Base-by-base conservation (phyloP, 2,888 invertebrate species). In the Dione vanillae region DNA sequence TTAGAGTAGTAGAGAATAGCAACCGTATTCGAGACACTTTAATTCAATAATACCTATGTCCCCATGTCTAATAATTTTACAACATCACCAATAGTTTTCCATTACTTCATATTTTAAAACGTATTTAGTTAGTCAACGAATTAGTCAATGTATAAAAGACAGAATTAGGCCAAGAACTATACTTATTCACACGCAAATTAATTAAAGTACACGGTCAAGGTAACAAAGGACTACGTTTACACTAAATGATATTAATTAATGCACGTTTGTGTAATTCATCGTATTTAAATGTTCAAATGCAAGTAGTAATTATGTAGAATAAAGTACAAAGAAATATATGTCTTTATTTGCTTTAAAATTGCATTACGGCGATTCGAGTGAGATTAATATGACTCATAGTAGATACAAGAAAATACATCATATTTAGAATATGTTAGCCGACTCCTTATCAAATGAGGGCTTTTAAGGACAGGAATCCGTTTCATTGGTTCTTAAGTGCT, bases 401-500 rank as follows among this genome's bases (percentile, higher is more conserved):
- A 45, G n/a, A 61, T 43, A 45, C 45, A 61, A 45, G 43, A 45
- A 61, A 45, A 61, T 45, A 43, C 35, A 61, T 61, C 27, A 61
- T 35, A 61, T 59, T 59, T 43, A 59, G 20, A 43, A 59, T 40
- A 41, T 51, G 49, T 40, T 27, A 27, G 35, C 49, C n/a, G 51
- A 12, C 14, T 35, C 27, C 47, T 61, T 67, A 67, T 67, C 61
- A 51, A 61, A 67, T 61, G 51, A 59, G 49, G 20, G 40, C 67
- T 67, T 67, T 49, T 67, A 49, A 51, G 67, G 59, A 58, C 37
- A 16, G 40, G 43, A 52, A 35, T 61, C 27, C 43, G 27, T 61
- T 67, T 67, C 61, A 35, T 61, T 52, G 35, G 61, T 27, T 61
- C 51, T 67, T 67, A 67, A 67, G 67, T 67, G 67, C 51, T 61